Conservation (phyloP, 1,140 invertebrate genomes). For the Nymphalis io region DNA sequence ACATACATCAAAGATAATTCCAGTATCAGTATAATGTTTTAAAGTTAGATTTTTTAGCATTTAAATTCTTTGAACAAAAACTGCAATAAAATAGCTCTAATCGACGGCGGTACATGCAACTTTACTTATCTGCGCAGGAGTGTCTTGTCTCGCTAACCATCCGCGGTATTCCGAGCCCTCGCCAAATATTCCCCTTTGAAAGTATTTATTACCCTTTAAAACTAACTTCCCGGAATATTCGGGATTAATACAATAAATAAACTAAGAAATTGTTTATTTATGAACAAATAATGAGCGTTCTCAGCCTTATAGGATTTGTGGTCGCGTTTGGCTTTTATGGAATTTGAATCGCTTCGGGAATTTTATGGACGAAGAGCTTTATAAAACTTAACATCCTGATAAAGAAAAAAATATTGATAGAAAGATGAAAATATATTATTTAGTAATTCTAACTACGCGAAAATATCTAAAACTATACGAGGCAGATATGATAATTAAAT, state of each 20-base stretch:
- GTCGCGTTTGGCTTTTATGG: slow-evolving; percentile 19
- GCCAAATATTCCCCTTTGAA: slow-evolving; percentile 53
- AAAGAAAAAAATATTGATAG: background rate
- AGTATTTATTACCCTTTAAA: slow-evolving; percentile 56
- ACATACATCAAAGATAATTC: slow-evolving; percentile 9
- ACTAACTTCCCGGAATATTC: slow-evolving; percentile 49
- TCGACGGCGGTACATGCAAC: slow-evolving; percentile 62
- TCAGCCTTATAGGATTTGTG: slow-evolving; percentile 34
- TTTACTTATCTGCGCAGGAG: slow-evolving; percentile 66
- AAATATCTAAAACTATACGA: background rate
- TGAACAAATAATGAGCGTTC: slow-evolving; percentile 38
- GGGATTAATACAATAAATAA: slow-evolving; percentile 45
- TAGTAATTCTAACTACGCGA: background rate
- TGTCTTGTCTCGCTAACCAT: slow-evolving; percentile 46
- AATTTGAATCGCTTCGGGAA: slow-evolving; percentile 15
- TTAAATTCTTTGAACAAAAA: slow-evolving; percentile 52
- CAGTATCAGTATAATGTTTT: slow-evolving; percentile 4
- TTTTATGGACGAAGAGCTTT: slow-evolving; percentile 4
- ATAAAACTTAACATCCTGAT: background rate
- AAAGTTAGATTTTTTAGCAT: slow-evolving; percentile 24
- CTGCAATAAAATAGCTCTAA: slow-evolving; percentile 64
- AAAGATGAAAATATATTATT: background rate
- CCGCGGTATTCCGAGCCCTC: slow-evolving; percentile 48
- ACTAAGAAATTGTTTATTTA: slow-evolving; percentile 48
- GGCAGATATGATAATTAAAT: background rate